Base-by-base conservation (phyloP, 2,113 vertebrate genomes). In the Holacanthus passer region DNA sequence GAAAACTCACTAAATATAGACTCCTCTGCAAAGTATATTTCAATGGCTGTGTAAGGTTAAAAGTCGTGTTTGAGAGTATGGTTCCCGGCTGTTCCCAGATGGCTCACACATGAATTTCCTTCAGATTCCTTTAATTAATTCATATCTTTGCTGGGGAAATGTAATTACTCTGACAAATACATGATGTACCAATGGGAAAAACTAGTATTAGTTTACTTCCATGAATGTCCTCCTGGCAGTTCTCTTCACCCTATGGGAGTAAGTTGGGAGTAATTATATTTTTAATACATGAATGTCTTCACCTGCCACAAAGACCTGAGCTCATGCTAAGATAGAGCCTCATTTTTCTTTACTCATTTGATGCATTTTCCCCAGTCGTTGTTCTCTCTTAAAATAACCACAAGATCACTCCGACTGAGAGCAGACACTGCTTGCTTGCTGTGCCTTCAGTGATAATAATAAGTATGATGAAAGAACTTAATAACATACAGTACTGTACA, bases 101-200 rank as follows among this genome's bases (percentile, higher is more conserved):
- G 84, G 27, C 69, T 24, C 19, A 58, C 85, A 85, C 71, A 77
- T 58, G 1, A 83, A 88, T 86, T 88, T 73, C 24, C 69, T 76
- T 80, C 79, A 86, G 86, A 87, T 89, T 55, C 64, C 73, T 90
- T 80, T 82, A 87, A 90, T 89, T 80, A 85, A 90, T 88, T 89
- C 74, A 79, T 66, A 82, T 74, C 66, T 88, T 78, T 67, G 83
- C 62, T 67, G 65, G 59, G 71, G 60, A 50, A 79, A 37, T 58
- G 76, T 76, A 87, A 88, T 87, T 82, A 81, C 73, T 82, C 50
- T 83, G 88, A 90, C 66, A 72, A 77, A 85, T 82, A 83, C 41
- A 76, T 27, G 24, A 75, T 82, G 68, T 67, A 70, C 77, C 66
- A 71, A 5, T 63, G 77, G 77, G 75, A 63, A 71, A 84, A 80